Percentiles rank a stretch among this genome's conserved stretches.
Evolutionary conservation across 2,888 invertebrate genomes (phyloP).

Genomic region (Diarsia mendica): DNA sequence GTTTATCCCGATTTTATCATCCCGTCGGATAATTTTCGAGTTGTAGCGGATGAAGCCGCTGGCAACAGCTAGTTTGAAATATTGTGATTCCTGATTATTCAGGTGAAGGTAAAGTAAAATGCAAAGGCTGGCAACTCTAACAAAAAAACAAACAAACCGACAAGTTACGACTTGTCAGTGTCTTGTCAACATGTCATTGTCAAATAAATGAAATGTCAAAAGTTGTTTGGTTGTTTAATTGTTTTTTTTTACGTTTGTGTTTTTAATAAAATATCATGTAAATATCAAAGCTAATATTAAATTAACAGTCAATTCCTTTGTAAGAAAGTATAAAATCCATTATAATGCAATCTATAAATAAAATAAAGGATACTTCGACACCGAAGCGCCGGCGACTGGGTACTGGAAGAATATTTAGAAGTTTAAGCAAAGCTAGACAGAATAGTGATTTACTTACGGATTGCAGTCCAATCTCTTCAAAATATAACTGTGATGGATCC

Average conservation of each 20-base stretch:
- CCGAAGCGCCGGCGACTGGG: slow-evolving; percentile 84
- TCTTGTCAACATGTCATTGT: background rate
- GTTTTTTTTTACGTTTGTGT: slow-evolving; percentile 24
- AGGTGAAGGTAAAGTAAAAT: background rate
- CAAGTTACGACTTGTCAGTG: background rate
- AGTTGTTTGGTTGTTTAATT: slow-evolving; percentile 15
- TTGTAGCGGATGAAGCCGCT: too few species aligned
- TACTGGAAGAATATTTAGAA: slow-evolving; percentile 72
- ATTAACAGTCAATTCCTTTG: background rate
- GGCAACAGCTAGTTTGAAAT: too few species aligned
- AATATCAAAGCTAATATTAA: slow-evolving; percentile 1
- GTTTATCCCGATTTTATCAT: too few species aligned
- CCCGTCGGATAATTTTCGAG: too few species aligned
- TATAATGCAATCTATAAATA: slow-evolving; percentile 68
- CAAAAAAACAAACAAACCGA: background rate
- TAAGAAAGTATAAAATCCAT: background rate
- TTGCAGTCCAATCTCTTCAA: slow-evolving; percentile 71
- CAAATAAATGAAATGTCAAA: slow-evolving; percentile 26
- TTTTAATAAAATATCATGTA: slow-evolving; percentile 17
- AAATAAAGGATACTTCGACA: slow-evolving; percentile 76
- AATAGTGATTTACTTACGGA: slow-evolving; percentile 60
- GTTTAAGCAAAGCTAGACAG: slow-evolving; percentile 49
- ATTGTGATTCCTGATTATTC: too few species aligned
- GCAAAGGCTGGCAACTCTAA: background rate
- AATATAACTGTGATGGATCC: slow-evolving; percentile 52